These are phyloP conservation scores for Scaptomyza parva DNA, from an alignment of 2,888 invertebrate genomes.

Conservation along the genomic window DNA sequence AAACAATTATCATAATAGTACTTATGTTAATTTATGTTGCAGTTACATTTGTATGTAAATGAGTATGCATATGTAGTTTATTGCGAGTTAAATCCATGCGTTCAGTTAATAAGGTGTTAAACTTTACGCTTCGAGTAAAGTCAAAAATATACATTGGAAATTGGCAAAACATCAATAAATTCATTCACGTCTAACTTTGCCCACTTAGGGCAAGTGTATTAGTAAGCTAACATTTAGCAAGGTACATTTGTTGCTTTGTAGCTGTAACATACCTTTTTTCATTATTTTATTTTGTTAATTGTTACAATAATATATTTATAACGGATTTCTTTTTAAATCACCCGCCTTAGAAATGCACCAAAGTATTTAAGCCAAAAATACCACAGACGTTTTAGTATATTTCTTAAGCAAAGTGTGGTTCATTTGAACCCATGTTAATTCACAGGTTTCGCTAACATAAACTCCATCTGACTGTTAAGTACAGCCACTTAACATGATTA, in stretches of 20 bases:
- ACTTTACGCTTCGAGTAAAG: too few species aligned
- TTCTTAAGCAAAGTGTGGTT: not conserved
- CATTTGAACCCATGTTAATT: not conserved
- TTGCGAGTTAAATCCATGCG: not conserved
- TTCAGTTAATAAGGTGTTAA: not conserved
- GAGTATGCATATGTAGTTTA: not conserved
- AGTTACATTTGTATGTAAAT: not conserved
- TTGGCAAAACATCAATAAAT: not conserved
- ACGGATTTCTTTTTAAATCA: slow-evolving; percentile 11
- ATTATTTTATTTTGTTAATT: too few species aligned
- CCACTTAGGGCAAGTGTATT: too few species aligned
- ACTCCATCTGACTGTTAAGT: not conserved
- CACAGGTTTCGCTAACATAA: not conserved
- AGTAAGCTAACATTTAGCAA: too few species aligned
- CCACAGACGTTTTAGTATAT: slow-evolving; percentile 3
- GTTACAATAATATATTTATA: too few species aligned
- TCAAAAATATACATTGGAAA: too few species aligned
- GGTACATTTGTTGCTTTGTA: too few species aligned
- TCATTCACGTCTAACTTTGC: not conserved
- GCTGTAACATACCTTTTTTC: too few species aligned
- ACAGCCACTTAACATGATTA: not conserved
- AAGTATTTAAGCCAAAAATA: not conserved
- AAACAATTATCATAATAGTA: slow-evolving; percentile 29
- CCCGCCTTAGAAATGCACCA: not conserved
- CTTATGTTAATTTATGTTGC: slow-evolving; percentile 17